Percentiles rank a stretch among this genome's conserved stretches.
These are phyloP conservation scores for Enteromius mattozi DNA, from an alignment of 2,797 vertebrate genomes.

Conservation along the genomic window DNA sequence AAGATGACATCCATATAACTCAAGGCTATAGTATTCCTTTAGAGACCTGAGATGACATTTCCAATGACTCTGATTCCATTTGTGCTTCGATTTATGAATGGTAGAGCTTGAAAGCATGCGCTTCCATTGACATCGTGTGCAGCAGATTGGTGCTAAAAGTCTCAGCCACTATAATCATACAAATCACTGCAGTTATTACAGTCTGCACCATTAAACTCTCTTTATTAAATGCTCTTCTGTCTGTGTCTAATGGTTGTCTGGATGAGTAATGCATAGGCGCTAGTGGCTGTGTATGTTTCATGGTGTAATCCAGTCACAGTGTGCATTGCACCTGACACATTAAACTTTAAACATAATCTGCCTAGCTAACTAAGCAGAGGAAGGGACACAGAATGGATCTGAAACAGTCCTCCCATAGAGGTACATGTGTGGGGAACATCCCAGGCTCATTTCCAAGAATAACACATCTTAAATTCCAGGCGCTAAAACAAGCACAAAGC, in stretches of 20 bases:
- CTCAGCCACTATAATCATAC: slow-evolving; percentile 13
- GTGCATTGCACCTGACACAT: slow-evolving; percentile 47
- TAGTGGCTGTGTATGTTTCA: slow-evolving; percentile 41
- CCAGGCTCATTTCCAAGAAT: not conserved
- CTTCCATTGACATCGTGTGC: not conserved
- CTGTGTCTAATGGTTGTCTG: slow-evolving; percentile 52
- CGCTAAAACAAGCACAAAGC: not conserved
- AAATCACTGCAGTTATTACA: slow-evolving; percentile 31
- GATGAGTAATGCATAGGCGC: slow-evolving; percentile 57
- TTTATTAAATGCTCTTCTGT: slow-evolving; percentile 40
- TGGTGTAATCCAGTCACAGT: slow-evolving; percentile 26
- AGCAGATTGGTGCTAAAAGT: slow-evolving; percentile 24
- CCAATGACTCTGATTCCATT: not conserved
- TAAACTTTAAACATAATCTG: slow-evolving; percentile 50
- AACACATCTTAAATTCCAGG: slow-evolving; percentile 8
- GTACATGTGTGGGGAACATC: slow-evolving; percentile 7
- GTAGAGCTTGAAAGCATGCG: not conserved
- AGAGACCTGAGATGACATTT: not conserved
- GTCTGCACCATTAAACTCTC: slow-evolving; percentile 26
- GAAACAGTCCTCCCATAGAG: not conserved
- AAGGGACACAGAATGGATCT: slow-evolving; percentile 28
- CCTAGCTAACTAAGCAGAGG: slow-evolving; percentile 39
- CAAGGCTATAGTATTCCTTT: not conserved
- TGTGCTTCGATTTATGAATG: slow-evolving; percentile 15
- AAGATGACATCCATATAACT: not conserved